phyloP scores from a whole-genome alignment of 1,140 invertebrate species.

The Bombus terrestris region DNA sequence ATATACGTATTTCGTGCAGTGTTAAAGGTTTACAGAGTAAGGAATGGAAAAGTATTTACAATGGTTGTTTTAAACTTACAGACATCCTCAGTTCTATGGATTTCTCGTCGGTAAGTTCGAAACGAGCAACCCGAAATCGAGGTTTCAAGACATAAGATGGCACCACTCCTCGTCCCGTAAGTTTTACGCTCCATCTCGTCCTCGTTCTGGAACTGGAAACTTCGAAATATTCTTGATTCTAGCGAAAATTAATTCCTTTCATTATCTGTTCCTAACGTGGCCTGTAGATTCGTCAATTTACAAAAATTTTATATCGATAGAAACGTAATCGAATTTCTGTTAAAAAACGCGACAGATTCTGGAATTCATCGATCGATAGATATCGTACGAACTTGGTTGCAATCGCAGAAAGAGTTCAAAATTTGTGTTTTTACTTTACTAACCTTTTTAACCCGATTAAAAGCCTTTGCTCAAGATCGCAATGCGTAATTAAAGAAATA shows the following conservation, averaged over 20 bases:
- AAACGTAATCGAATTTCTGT: background rate
- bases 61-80: conserved; percentile 1
- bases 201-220: background rate
- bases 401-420: background rate
- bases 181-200: conserved; percentile 13
- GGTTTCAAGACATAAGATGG: conserved; percentile 36
- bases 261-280: too few species aligned
- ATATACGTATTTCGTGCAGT: too few species aligned
- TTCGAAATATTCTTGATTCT: conserved; percentile 26
- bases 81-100: conserved; percentile 1
- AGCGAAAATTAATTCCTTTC: background rate
- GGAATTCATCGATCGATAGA: background rate
- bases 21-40: too few species aligned
- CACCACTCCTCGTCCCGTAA: conserved; percentile 11
- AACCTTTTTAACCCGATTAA: background rate
- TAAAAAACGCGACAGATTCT: background rate
- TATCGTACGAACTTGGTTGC: background rate
- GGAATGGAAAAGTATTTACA: too few species aligned
- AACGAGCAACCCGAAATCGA: conserved; percentile 20
- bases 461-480: background rate
- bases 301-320: too few species aligned
- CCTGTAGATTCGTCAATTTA: too few species aligned
- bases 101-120: background rate
- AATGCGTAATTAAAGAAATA: background rate
- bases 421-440: background rate